These are phyloP conservation scores for Ploceus nigricollis DNA, from an alignment of 2,113 vertebrate genomes.

Conservation along the genomic window DNA sequence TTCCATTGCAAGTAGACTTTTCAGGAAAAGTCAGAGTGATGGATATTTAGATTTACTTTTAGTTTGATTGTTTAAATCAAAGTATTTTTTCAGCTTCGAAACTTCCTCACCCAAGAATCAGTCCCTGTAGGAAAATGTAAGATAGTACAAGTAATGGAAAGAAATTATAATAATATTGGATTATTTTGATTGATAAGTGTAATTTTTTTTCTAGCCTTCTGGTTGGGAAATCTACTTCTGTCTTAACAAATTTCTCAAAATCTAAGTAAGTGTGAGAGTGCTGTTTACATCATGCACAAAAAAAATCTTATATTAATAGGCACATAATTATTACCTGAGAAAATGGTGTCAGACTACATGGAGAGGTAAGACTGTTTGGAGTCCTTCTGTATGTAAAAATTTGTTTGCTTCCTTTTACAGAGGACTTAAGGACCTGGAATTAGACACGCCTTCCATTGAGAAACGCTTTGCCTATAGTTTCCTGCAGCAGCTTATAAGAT, in stretches of 20 bases:
- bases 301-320: background rate
- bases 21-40: background rate
- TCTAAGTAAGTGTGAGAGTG: background rate
- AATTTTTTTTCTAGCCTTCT: background rate
- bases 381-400: background rate
- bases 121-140: background rate
- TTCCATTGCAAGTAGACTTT: background rate
- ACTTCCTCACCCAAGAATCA: background rate
- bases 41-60: background rate
- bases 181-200: background rate
- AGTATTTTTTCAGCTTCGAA: background rate
- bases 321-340: background rate
- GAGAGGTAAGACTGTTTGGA: background rate
- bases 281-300: background rate
- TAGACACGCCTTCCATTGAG: conserved; percentile 93
- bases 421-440: conserved; percentile 87
- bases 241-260: background rate
- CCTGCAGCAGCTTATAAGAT: conserved; percentile 91
- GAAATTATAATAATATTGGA: background rate
- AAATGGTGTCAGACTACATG: background rate
- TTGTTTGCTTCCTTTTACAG: conserved; percentile 64
- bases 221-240: background rate
- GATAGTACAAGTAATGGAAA: background rate
- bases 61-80: background rate
- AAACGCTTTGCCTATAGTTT: conserved; percentile 96